Base-by-base conservation (phyloP, 2,113 vertebrate species). In the Ophiodon elongatus region DNA sequence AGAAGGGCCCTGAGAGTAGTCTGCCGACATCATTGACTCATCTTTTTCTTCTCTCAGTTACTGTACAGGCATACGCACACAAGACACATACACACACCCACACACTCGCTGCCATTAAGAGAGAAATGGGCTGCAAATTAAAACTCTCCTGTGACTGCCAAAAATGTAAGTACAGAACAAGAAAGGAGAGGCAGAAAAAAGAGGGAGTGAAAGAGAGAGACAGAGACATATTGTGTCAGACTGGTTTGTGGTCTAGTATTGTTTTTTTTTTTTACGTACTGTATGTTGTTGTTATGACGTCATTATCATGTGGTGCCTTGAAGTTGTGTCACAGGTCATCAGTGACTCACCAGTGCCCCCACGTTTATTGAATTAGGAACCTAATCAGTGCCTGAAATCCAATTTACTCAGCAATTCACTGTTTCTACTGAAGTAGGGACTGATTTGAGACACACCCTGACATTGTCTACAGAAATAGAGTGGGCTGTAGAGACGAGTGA, bases 111-210 rank as follows among this genome's bases (percentile, higher is more conserved):
- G 63, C 81, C 82, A 93, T 92, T 89, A 93, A 89, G 84, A 87
- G 84, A 91, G 87, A 94, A 93, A 95, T 85, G 79, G 80, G 90
- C 86, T 91, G 89, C 88, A 94, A 93, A 92, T 93, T 91, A 90
- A 92, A 92, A 91, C 87, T 89, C 92, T 93, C 85, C 73, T 75
- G 82, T 83, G 86, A 89, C 87, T 88, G 83, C 78, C 78, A 89
- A 88, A 64, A 87, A 88, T 85, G 67, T 87, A 82, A 89, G 80
- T 76, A 86, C 73, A 81, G 80, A 80, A 54, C 69, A 86, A 85
- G 70, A 75, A 82, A 75, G 73, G 27, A 74, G 54, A 84, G 66
- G 64, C 57, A 87, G 77, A 73, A 25, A 70, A 41, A 60, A 80
- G 72, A 68, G n/a, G 29, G 54, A 73, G n/a, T n/a, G 56, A 54